These are phyloP conservation scores for Eupithecia insigniata DNA, from an alignment of 2,888 invertebrate species.

Conservation along the genomic window DNA sequence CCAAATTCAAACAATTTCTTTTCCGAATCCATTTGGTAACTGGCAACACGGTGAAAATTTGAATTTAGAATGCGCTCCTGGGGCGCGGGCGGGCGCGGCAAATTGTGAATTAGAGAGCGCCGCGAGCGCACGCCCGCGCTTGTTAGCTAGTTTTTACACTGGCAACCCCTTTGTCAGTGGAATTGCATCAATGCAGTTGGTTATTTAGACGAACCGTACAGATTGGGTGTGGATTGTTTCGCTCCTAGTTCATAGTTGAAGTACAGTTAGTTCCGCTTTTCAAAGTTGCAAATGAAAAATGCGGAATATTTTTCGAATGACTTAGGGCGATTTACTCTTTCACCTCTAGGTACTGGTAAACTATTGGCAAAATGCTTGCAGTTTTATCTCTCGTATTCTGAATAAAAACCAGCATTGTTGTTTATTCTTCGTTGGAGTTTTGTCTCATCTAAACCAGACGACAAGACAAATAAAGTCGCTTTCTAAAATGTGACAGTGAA, in stretches of 20 bases:
- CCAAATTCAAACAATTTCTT: constrained; percentile 47
- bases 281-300: constrained; percentile 6
- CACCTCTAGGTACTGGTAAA: background rate
- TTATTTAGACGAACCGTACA: constrained; percentile 58
- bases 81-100: constrained; percentile 64
- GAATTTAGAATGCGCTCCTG: constrained; percentile 75
- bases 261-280: background rate
- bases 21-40: constrained; percentile 68
- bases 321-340: constrained; percentile 8
- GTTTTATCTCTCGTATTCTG: background rate
- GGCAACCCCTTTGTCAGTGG: constrained; percentile 74
- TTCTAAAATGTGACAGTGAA: constrained; percentile 15
- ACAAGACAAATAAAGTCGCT: background rate
- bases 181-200: constrained; percentile 72
- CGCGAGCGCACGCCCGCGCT: constrained; percentile 72
- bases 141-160: constrained; percentile 81
- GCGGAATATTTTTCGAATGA: background rate
- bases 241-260: constrained; percentile 47
- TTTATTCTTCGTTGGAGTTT: background rate
- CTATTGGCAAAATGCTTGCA: background rate
- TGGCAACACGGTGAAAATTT: constrained; percentile 71
- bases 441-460: background rate
- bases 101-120: constrained; percentile 77
- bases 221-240: constrained; percentile 51
- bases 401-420: background rate